A percentile compares a stretch with the other conserved stretches of the same genome.
phyloP scores from a whole-genome alignment of 2,797 vertebrate species.

The Mormyrus hasselquistii region DNA sequence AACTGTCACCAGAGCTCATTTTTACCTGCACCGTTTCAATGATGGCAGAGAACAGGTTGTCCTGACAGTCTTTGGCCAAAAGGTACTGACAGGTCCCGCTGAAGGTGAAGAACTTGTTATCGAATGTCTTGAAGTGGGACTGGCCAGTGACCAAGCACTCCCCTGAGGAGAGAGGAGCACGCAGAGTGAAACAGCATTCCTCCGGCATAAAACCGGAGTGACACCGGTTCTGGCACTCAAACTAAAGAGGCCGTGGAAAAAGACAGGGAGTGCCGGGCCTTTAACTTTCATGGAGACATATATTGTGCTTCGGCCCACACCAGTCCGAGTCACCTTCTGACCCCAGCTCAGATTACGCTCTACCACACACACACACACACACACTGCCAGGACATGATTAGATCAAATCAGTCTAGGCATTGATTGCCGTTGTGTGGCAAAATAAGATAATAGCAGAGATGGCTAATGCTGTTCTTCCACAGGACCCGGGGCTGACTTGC shows the following conservation, averaged over 20 bases:
- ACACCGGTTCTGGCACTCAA: not conserved
- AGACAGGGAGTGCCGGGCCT: not conserved
- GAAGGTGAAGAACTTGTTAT: conserved; percentile 92
- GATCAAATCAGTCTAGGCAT: not conserved
- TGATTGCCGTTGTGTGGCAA: not conserved
- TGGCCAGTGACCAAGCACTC: conserved; percentile 91
- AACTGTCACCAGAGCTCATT: not conserved
- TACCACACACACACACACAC: not conserved
- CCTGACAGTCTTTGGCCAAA: conserved; percentile 77
- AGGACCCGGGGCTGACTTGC: not conserved
- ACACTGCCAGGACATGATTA: not conserved
- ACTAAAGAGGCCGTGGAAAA: not conserved
- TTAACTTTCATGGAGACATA: not conserved
- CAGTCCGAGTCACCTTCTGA: not conserved
- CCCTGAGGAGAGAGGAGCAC: conserved; percentile 56
- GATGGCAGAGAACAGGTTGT: conserved; percentile 73
- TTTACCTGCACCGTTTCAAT: conserved; percentile 87
- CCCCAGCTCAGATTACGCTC: conserved; percentile 2
- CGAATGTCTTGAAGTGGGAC: conserved; percentile 94
- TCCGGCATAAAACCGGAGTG: not conserved
- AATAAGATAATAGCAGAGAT: conserved; percentile 4
- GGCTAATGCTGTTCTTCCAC: not conserved
- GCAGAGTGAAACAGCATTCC: not conserved
- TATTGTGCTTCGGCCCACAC: not conserved
- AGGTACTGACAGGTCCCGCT: conserved; percentile 86